Conservation (phyloP, 2,888 invertebrate genomes). For the Melanophora roralis region DNA sequence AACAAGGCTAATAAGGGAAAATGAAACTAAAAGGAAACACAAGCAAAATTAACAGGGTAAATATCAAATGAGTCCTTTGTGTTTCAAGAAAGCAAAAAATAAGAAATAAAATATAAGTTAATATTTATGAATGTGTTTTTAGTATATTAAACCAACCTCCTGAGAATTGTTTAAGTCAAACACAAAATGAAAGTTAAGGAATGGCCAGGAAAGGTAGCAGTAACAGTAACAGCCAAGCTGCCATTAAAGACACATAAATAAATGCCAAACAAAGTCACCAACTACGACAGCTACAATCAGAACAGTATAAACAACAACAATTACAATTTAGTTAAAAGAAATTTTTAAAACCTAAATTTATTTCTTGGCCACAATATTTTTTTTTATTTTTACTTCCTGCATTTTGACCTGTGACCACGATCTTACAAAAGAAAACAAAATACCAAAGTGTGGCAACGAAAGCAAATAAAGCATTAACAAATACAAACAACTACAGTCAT, state of each 20-base stretch:
- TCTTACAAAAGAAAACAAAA: too few relatives aligned
- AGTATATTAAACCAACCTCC: not conserved
- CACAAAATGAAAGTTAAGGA: constrained; percentile 3
- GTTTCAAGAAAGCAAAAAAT: not conserved
- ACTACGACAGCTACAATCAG: too few relatives aligned
- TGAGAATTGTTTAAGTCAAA: not conserved
- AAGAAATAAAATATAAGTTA: not conserved
- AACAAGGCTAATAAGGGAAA: not conserved
- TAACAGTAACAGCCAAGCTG: not conserved
- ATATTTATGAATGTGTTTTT: too few relatives aligned
- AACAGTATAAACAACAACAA: too few relatives aligned
- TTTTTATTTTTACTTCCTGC: too few relatives aligned
- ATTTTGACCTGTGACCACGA: too few relatives aligned
- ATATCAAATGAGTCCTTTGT: not conserved
- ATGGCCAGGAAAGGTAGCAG: not conserved
- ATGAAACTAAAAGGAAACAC: not conserved
- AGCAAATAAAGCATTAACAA: too few relatives aligned
- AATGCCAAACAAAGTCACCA: not conserved
- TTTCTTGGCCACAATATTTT: too few relatives aligned
- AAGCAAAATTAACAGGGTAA: not conserved
- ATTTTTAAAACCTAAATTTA: too few relatives aligned
- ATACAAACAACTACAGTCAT: too few relatives aligned
- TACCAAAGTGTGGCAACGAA: too few relatives aligned
- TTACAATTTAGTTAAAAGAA: too few relatives aligned
- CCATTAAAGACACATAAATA: constrained; percentile 1